Conservation (phyloP, 2,113 vertebrate species). For the Oncorhynchus keta region DNA sequence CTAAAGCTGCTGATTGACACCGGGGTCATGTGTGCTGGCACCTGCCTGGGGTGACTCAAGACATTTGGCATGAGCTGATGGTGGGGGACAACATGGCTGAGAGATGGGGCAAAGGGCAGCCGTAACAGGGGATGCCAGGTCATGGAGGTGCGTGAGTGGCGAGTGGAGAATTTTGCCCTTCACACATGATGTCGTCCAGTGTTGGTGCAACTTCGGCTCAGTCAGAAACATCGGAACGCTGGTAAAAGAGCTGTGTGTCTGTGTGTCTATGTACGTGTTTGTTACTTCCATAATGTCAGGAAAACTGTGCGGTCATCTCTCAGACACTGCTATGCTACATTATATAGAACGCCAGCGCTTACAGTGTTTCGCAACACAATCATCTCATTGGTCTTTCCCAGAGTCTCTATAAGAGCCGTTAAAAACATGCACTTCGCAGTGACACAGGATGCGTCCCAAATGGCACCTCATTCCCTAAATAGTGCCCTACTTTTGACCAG, state of each 20-base stretch:
- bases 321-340: too few relatives aligned
- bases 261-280: too few relatives aligned
- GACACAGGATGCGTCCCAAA: too few relatives aligned
- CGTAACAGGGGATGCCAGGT: constrained; percentile 1
- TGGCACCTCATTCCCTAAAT: too few relatives aligned
- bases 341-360: too few relatives aligned
- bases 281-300: too few relatives aligned
- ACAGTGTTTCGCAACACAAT: too few relatives aligned
- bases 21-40: constrained; percentile 54
- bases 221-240: too few relatives aligned
- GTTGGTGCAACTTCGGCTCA: background rate
- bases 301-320: too few relatives aligned
- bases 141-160: background rate
- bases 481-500: too few relatives aligned
- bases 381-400: background rate
- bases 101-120: constrained; percentile 30
- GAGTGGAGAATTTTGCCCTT: background rate
- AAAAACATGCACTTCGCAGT: too few relatives aligned
- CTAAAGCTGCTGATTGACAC: constrained; percentile 60
- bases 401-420: background rate
- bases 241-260: too few relatives aligned
- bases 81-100: constrained; percentile 33
- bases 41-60: constrained; percentile 53
- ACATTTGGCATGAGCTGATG: constrained; percentile 61
- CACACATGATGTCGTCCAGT: background rate